These are phyloP conservation scores for Hypsibius dujardini DNA, from an alignment of 1,140 invertebrate species.

Conservation along the genomic window DNA sequence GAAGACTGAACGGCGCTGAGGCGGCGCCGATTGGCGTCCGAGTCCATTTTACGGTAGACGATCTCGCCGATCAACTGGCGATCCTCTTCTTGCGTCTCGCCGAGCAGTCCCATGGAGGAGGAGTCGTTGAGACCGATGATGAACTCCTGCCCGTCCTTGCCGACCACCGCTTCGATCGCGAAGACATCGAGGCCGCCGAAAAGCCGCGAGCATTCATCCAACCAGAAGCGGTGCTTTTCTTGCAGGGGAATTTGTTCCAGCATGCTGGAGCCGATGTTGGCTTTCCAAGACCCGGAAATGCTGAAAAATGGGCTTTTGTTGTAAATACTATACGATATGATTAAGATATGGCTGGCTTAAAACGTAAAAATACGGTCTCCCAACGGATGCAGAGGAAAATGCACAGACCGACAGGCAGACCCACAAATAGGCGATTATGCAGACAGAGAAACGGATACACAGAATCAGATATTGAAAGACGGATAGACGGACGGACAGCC, in stretches of 20 bases:
- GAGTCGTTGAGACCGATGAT: slow-evolving; percentile 70
- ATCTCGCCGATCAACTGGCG: slow-evolving; percentile 77
- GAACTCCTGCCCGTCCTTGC: slow-evolving; percentile 76
- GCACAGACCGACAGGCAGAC: background rate
- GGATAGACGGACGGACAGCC: too few relatives aligned
- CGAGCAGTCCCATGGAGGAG: slow-evolving; percentile 73
- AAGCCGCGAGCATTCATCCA: slow-evolving; percentile 72
- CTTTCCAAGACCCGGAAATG: slow-evolving; percentile 95
- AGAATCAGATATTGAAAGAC: too few relatives aligned
- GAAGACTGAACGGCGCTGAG: background rate
- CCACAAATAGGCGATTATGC: too few relatives aligned
- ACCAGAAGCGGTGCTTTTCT: slow-evolving; percentile 61
- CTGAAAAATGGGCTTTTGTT: slow-evolving; percentile 25
- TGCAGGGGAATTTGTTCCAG: slow-evolving; percentile 76
- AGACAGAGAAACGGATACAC: too few relatives aligned
- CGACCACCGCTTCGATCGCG: slow-evolving; percentile 72
- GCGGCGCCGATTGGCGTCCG: slow-evolving; percentile 7
- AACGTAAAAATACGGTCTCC: background rate
- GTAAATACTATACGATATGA: too few relatives aligned
- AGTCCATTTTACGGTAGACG: slow-evolving; percentile 70
- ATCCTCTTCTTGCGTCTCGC: slow-evolving; percentile 90
- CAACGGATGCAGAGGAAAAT: background rate
- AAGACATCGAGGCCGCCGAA: slow-evolving; percentile 88
- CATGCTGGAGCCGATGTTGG: slow-evolving; percentile 91
- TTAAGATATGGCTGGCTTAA: too few relatives aligned